Evolutionary conservation across 1,140 invertebrate genomes (phyloP).

Genomic region (Papilio polyxenes): DNA sequence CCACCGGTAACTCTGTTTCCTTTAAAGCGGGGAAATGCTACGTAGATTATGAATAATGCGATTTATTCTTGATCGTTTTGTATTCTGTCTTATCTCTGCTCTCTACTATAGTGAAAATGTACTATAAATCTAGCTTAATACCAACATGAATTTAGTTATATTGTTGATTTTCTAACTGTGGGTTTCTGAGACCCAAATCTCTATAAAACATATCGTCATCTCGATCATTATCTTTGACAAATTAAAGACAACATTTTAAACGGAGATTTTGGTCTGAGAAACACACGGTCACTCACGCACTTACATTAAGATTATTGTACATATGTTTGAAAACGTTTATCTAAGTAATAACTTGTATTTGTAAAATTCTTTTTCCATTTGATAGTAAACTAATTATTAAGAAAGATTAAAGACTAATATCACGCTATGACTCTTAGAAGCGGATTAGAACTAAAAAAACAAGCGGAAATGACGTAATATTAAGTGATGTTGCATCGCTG

Average conservation of each 20-base stretch:
- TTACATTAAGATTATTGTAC: too few species aligned
- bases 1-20: slow-evolving; percentile 7
- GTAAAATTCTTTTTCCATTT: too few species aligned
- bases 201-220: too few species aligned
- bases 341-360: not conserved
- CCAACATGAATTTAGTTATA: not conserved
- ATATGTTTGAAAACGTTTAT: too few species aligned
- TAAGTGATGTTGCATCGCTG: too few species aligned
- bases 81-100: not conserved
- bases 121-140: not conserved
- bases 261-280: too few species aligned
- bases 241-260: too few species aligned
- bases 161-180: too few species aligned
- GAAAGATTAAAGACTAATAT: not conserved
- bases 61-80: slow-evolving; percentile 8
- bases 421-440: not conserved
- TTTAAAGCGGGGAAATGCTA: not conserved
- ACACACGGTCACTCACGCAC: too few species aligned
- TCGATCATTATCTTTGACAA: too few species aligned
- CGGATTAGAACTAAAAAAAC: not conserved
- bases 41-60: not conserved
- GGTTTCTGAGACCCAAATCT: too few species aligned
- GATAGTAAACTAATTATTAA: not conserved
- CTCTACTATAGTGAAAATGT: not conserved
- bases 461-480: not conserved